A percentile compares a stretch with the other conserved stretches of the same genome.
Conservation (phyloP, 2,113 vertebrate genomes). For the Naja naja region DNA sequence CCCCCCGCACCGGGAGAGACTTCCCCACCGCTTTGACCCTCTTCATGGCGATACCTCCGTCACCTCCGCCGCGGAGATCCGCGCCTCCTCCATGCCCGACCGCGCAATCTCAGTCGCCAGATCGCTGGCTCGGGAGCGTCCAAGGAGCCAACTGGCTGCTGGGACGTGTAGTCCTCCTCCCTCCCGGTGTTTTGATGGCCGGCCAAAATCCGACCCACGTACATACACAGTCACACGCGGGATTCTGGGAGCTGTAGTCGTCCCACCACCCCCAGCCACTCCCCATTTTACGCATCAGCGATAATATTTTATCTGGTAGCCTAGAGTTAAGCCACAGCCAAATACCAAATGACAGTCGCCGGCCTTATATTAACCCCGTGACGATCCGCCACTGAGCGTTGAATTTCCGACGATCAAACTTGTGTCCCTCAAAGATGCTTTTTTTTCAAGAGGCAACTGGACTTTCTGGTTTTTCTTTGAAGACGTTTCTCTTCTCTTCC, state of each 20-base stretch:
- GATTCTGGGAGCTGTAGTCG: constrained; percentile 17
- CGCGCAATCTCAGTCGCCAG: neutral
- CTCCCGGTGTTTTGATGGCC: neutral
- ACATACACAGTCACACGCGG: neutral
- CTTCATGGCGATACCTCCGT: neutral
- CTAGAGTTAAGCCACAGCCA: neutral
- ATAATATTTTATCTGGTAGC: neutral
- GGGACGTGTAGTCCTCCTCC: constrained; percentile 8
- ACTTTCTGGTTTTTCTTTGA: no score
- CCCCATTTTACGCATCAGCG: neutral
- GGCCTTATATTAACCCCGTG: neutral
- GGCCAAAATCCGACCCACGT: neutral
- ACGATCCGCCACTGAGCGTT: neutral
- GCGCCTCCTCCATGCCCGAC: neutral
- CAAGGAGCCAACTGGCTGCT: neutral
- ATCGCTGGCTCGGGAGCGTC: neutral
- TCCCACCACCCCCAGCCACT: no score
- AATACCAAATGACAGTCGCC: neutral
- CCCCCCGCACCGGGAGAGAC: neutral
- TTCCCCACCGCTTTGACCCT: neutral
- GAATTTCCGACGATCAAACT: neutral
- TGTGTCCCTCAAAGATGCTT: neutral
- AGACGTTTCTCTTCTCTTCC: neutral
- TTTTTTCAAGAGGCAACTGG: no score
- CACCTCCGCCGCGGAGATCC: neutral